Evolutionary conservation across 2,888 invertebrate genomes (phyloP), one percentile per base, ranked within the genome.

Genomic region (Erpobdella octoculata): DNA sequence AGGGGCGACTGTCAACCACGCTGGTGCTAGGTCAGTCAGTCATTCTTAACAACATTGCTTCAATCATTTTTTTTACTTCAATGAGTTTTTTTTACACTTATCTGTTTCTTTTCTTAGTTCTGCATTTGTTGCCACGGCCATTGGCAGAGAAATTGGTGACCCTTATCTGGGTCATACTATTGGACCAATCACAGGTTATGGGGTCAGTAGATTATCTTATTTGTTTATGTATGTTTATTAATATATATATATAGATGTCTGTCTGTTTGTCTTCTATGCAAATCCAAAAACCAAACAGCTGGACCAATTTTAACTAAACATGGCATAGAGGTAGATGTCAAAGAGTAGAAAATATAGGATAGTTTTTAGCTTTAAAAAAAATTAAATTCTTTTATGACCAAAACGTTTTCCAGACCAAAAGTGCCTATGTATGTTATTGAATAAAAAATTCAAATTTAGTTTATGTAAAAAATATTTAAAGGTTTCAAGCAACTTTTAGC

Each of bases 161-260:
- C 73, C 73, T 25, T 73, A 73, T 61, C 67, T 73, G 25, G 72
- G 72, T 36, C 72, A 71, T 46, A 53, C 73, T 18, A 70, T 73
- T 21, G 72, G 72, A 28, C 72, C 72, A n/a, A 72, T 73, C 66
- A 72, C 72, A 8, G 72, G 73, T 4, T 73, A 73, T 36, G 73
- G 73, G 73, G 73, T 73, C 53, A 28, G 62, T 64, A 5, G 46
- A 1, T 61, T 28, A 61, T 25, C 31, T 38, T 28, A 46, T 21
- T 38, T 68, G 28, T 28, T 25, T 6, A 12, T 41, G 46, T 15
- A 15, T 41, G 46, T 41, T n/a, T n/a, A n/a, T n/a, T n/a, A n/a
- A n/a, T n/a, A n/a, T n/a, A n/a, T n/a, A n/a, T n/a, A n/a, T n/a
- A n/a, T n/a, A n/a, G n/a, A 62, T 62, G 62, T 33, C n/a, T n/a